phyloP scores from a whole-genome alignment of 2,113 vertebrate genomes.

The Solea solea region DNA sequence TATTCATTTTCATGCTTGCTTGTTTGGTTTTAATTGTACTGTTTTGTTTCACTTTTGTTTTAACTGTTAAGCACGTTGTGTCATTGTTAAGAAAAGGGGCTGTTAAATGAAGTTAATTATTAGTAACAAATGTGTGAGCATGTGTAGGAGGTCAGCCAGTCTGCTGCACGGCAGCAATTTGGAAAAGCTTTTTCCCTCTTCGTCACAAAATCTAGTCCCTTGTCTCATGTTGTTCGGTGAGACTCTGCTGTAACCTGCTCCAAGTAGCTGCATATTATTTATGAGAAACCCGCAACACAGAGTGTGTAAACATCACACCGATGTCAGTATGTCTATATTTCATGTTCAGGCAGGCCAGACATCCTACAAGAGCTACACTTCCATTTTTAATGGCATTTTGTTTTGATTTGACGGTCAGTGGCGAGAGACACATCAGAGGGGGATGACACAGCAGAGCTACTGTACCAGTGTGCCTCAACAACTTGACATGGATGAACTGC shows the following conservation, averaged over 20 bases:
- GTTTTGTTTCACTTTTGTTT: no score
- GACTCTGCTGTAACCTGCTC: not conserved
- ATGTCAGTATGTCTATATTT: conserved; percentile 5
- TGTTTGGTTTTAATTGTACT: no score
- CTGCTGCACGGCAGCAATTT: not conserved
- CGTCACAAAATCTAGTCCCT: not conserved
- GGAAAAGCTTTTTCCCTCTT: not conserved
- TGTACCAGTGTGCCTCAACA: not conserved
- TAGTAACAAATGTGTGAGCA: no score
- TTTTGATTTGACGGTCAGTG: not conserved
- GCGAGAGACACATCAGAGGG: no score
- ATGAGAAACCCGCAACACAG: not conserved
- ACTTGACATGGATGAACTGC: no score
- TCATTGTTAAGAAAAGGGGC: no score
- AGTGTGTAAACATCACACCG: not conserved
- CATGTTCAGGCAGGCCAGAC: conserved; percentile 6
- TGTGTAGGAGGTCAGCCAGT: no score
- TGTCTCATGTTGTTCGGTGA: not conserved
- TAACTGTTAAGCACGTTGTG: no score
- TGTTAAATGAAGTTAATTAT: no score
- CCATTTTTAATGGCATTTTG: not conserved
- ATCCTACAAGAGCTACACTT: not conserved
- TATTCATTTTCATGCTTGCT: no score
- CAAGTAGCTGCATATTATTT: conserved; percentile 5
- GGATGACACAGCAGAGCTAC: not conserved